These are phyloP conservation scores for Crotophaga sulcirostris DNA, from an alignment of 2,113 vertebrate genomes.

Conservation along the genomic window DNA sequence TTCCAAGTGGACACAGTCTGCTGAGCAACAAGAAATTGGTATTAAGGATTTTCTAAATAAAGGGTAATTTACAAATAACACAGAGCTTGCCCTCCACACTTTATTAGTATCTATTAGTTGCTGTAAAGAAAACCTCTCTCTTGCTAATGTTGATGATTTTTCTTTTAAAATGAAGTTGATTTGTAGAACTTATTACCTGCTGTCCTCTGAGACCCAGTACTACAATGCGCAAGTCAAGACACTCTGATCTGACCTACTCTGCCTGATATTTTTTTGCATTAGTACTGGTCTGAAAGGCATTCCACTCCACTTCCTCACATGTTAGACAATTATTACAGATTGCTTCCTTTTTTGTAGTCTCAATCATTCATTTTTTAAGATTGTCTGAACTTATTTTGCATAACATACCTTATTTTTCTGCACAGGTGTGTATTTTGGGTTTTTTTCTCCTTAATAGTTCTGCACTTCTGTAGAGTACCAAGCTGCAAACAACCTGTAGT, in stretches of 20 bases:
- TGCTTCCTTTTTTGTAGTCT: background rate
- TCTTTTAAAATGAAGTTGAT: background rate
- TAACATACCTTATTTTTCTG: background rate
- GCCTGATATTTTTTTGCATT: background rate
- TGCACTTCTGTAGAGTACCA: background rate
- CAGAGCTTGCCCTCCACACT: background rate
- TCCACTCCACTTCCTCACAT: background rate
- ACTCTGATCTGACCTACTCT: background rate
- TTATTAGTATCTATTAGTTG: background rate
- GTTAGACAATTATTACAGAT: background rate
- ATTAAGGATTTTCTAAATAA: background rate
- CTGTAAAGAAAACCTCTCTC: background rate
- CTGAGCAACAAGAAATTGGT: background rate
- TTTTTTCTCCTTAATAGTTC: background rate
- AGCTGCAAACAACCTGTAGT: background rate
- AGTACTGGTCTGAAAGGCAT: background rate
- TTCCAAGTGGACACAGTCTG: background rate
- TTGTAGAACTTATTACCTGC: background rate
- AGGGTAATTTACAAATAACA: background rate
- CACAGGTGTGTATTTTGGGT: background rate
- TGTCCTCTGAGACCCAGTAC: background rate
- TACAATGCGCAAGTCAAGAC: background rate
- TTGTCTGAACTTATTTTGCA: background rate
- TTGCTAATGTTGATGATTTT: background rate
- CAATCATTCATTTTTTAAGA: background rate